Conservation (phyloP, 2,113 vertebrate species). For the Sinocyclocheilus rhinocerous region DNA sequence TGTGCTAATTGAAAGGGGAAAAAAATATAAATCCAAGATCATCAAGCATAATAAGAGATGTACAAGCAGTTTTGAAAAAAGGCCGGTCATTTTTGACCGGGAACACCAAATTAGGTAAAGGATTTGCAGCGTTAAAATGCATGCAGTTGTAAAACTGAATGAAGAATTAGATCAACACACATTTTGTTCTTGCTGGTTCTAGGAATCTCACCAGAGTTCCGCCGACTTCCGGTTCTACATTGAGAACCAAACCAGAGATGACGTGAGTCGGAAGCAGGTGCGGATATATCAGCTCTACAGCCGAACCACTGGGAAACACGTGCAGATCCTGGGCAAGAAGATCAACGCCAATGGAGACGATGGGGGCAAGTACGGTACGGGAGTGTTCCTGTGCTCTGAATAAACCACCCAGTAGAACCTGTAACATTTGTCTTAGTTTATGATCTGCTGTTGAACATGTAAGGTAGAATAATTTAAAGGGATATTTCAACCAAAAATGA, state of each 20-base stretch:
- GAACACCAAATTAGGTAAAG: too few relatives aligned
- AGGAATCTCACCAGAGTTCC: slow-evolving; percentile 79
- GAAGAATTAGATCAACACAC: not conserved
- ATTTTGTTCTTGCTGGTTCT: slow-evolving; percentile 17
- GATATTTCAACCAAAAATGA: not conserved
- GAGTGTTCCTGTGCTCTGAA: slow-evolving; percentile 70
- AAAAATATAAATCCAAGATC: too few relatives aligned
- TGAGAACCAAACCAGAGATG: slow-evolving; percentile 80
- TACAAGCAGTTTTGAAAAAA: too few relatives aligned
- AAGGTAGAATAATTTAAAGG: not conserved
- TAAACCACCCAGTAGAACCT: not conserved
- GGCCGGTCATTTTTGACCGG: too few relatives aligned
- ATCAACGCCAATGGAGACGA: slow-evolving; percentile 83
- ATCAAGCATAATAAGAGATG: too few relatives aligned
- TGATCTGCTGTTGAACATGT: not conserved
- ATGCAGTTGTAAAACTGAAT: not conserved
- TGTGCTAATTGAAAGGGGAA: too few relatives aligned
- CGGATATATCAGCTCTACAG: slow-evolving; percentile 83
- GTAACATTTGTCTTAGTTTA: not conserved
- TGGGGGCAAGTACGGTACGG: slow-evolving; percentile 84
- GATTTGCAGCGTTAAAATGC: not conserved
- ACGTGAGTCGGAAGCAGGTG: slow-evolving; percentile 80
- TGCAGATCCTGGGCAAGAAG: slow-evolving; percentile 80
- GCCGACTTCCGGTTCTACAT: slow-evolving; percentile 81
- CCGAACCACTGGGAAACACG: slow-evolving; percentile 79